Evolutionary conservation across 1,140 invertebrate species (phyloP), one percentile per base, ranked within the genome.

Genomic region (Euwallacea similis): DNA sequence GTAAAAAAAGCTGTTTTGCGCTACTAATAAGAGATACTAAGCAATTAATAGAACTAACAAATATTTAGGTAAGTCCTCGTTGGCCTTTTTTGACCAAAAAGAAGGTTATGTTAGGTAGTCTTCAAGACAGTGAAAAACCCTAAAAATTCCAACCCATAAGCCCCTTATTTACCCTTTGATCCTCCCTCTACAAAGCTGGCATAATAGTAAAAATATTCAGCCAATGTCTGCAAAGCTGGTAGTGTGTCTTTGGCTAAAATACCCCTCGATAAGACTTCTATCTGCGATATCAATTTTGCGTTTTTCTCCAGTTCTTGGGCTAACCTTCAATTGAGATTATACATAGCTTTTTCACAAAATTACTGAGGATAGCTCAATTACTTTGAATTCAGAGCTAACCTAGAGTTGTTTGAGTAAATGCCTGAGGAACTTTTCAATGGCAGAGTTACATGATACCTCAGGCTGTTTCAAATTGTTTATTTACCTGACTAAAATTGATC

Each of bases 151-250:
- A 4, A 33, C 21, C 21, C 4, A 33, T 77, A 80, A 11, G 41
- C 81, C 13, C 42, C 82, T 2, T 81, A 81, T 69, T 76, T 80
- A 65, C 78, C 80, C 6, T 50, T 50, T 50, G 46, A 50, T 50
- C 46, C 46, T 50, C 46, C 21, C 13, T 50, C 60, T 71, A 78
- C 21, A 77, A 83, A 42, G 50, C 65, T 73, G 2, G 80, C 68
- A 72, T 77, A 80, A 66, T 78, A 80, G 62, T 71, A 53, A 54
- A 80, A 74, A 76, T 78, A 79, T 44, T 81, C 66, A 21, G 73
- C 66, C 55, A 78, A 46, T 55, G 65, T 60, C 8, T 77, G 21
- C 61, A 59, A 50, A 50, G 58, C 64, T 15, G 74, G 69, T 75
- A 76, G 77, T 0, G 79, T 79, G 43, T 78, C 73, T 71, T 74